A percentile compares a stretch with the other conserved stretches of the same genome.
phyloP scores from a whole-genome alignment of 1,140 invertebrate genomes.

The Eufriesea mexicana region DNA sequence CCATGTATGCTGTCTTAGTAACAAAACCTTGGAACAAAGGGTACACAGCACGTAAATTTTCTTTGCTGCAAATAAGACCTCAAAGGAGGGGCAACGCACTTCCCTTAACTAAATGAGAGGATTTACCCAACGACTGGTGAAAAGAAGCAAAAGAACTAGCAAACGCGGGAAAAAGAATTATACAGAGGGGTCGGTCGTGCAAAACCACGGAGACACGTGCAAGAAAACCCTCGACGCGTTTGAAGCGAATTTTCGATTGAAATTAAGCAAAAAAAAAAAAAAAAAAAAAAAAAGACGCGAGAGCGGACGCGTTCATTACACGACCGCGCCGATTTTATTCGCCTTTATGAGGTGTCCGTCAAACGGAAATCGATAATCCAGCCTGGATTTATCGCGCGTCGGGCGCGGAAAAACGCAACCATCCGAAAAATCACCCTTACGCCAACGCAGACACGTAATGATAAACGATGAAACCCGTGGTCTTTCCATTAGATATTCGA shows the following conservation, averaged over 20 bases:
- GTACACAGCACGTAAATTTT: not conserved
- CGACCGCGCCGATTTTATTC: not conserved
- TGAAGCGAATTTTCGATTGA: not conserved
- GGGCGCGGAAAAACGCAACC: not conserved
- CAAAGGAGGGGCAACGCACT: not conserved
- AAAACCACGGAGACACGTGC: too few species aligned
- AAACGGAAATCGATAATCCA: slow-evolving; percentile 28
- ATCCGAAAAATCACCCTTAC: slow-evolving; percentile 23
- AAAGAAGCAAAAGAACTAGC: not conserved
- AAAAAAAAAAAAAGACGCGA: not conserved
- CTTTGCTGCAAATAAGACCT: not conserved
- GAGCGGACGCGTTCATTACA: not conserved
- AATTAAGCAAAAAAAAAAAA: not conserved
- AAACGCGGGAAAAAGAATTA: too few species aligned
- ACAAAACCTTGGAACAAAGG: not conserved
- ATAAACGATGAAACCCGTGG: slow-evolving; percentile 23
- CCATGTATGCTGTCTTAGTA: not conserved
- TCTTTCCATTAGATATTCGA: slow-evolving; percentile 6
- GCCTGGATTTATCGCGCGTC: slow-evolving; percentile 14
- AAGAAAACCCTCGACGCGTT: not conserved
- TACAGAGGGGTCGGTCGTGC: too few species aligned
- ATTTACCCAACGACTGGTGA: too few species aligned
- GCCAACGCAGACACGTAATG: not conserved
- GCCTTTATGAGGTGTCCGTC: slow-evolving; percentile 10
- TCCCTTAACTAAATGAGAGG: not conserved